These are phyloP conservation scores for Acromyrmex charruanus DNA, from an alignment of 1,140 invertebrate species.

Conservation along the genomic window DNA sequence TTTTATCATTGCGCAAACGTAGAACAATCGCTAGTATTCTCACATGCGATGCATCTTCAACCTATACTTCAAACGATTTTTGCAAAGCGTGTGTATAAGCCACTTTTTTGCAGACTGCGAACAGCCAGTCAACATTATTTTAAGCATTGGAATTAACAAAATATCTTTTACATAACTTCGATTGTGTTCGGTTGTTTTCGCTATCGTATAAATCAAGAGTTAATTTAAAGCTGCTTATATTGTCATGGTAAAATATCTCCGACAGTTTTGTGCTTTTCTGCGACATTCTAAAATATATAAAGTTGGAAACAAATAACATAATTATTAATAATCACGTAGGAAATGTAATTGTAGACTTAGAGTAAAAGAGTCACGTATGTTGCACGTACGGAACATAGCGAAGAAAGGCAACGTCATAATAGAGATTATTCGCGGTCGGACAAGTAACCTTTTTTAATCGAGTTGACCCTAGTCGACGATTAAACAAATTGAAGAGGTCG, in stretches of 20 bases:
- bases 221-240: not conserved
- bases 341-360: constrained; percentile 2
- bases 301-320: not conserved
- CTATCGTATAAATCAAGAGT: not conserved
- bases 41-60: constrained; percentile 21
- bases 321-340: not conserved
- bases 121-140: not conserved
- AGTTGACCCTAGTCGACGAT: constrained; percentile 74
- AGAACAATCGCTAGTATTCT: constrained; percentile 33
- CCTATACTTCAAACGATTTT: not conserved
- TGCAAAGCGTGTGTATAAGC: not conserved
- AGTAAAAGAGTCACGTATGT: not conserved
- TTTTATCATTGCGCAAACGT: constrained; percentile 45
- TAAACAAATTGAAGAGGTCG: constrained; percentile 74
- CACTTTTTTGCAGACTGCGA: not conserved
- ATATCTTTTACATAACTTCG: constrained; percentile 28
- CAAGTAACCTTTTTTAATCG: constrained; percentile 69
- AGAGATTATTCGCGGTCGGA: constrained; percentile 59
- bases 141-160: not conserved
- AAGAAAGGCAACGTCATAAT: constrained; percentile 36
- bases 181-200: not conserved
- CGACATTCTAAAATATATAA: not conserved
- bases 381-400: not conserved
- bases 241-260: not conserved
- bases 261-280: not conserved